A percentile compares a stretch with the other conserved stretches of the same genome.
phyloP scores from a whole-genome alignment of 2,888 invertebrate species.

The Hirudinaria manillensis region DNA sequence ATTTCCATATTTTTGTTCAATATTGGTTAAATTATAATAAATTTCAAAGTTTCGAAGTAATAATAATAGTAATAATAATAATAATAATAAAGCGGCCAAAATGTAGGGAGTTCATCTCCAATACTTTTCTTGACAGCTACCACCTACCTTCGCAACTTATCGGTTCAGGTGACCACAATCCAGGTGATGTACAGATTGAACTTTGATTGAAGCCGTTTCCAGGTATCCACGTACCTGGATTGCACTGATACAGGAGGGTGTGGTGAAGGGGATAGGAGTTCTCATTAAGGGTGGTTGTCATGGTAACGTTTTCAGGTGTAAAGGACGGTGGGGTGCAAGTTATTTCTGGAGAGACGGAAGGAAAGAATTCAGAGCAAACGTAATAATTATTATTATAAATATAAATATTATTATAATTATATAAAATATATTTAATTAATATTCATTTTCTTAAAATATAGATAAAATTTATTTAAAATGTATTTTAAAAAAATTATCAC shows the following conservation, averaged over 20 bases:
- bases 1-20: too few species aligned
- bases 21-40: too few species aligned
- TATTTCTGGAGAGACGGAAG: neutral
- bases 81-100: too few species aligned
- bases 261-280: neutral
- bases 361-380: neutral
- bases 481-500: neutral
- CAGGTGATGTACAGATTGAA: neutral
- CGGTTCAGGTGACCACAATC: neutral
- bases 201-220: neutral
- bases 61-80: too few species aligned
- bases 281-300: neutral
- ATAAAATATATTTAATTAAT: too few species aligned
- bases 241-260: neutral
- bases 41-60: too few species aligned
- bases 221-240: neutral
- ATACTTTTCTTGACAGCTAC: too few species aligned
- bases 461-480: too few species aligned
- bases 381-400: neutral
- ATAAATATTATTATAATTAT: neutral
- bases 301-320: neutral
- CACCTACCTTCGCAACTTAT: neutral
- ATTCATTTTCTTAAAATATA: too few species aligned
- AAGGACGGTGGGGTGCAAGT: neutral
- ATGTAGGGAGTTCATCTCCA: too few species aligned